Base-by-base conservation (phyloP, 1,140 invertebrate species). In the Drosophila carrolli region DNA sequence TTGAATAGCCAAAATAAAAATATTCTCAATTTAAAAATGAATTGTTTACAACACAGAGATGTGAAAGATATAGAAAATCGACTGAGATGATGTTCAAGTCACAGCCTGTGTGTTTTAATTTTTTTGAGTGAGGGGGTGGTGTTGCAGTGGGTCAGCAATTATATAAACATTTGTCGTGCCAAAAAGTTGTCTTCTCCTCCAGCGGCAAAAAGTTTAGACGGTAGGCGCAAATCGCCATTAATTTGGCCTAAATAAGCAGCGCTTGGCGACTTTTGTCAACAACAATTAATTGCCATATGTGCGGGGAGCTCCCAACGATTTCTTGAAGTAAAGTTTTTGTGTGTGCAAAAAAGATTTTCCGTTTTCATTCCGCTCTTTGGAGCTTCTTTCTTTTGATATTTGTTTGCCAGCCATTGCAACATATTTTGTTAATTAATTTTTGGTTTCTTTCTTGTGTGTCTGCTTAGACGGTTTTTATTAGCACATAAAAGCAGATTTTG, bases 341-440 rank as follows among this genome's bases (percentile, higher is more conserved):
- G 23, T 60, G 51, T 70, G 37, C 57, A 16, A 32, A 16, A 43
- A 50, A 57, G 19, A 57, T 67, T 51, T 62, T 74, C 74, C 41
- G 71, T 53, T 74, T 71, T 73, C 35, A 35, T 59, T 59, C 61
- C 50, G 14, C 43, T 46, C 4, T 35, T 50, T 50, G 44, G 59
- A 46, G 41, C 54, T 16, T 40, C 9, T 43, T 53, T 41, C 27
- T n/a, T 43, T 72, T 23, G 23, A 23, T 23, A 4, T 23, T 23
- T 35, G n/a, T 40, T 58, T 47, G 51, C 37, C 27, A n/a, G 32
- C 57, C 16, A 23, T 2, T 59, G 61, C 61, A 76, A 76, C 73
- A 76, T 76, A 78, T 78, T 78, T 77, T 78, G 65, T 71, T 78
- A 77, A 78, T 78, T 78, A 77, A 77, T 78, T 77, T 76, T 76